A percentile compares a stretch with the other conserved stretches of the same genome.
phyloP scores from a whole-genome alignment of 2,888 invertebrate species.

The Ecliptopera silaceata region DNA sequence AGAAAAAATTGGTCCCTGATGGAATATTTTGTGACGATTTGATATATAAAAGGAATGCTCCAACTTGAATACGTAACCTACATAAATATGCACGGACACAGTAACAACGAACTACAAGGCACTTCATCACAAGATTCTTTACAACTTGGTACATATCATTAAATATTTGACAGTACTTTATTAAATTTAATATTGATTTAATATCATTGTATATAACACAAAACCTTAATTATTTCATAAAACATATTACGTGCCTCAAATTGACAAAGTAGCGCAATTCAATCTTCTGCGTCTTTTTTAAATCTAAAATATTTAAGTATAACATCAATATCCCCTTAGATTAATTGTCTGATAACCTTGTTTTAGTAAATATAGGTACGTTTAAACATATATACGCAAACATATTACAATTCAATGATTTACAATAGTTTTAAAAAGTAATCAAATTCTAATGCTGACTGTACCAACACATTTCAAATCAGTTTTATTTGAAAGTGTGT shows the following conservation, averaged over 20 bases:
- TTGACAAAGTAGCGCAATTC: background rate
- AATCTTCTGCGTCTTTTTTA: background rate
- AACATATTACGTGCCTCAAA: background rate
- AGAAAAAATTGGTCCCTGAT: constrained; percentile 32
- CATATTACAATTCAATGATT: too few species aligned
- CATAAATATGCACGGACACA: constrained; percentile 11
- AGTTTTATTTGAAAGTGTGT: too few species aligned
- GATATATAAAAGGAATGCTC: constrained; percentile 31
- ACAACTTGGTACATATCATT: background rate
- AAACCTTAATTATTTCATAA: background rate
- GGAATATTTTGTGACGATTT: constrained; percentile 37
- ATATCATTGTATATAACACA: background rate
- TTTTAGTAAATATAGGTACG: background rate
- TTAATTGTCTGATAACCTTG: background rate
- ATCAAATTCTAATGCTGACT: too few species aligned
- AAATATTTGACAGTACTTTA: background rate
- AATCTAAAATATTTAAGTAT: too few species aligned
- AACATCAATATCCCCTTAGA: background rate
- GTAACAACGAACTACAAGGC: constrained; percentile 8
- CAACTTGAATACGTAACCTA: constrained; percentile 23
- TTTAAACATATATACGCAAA: background rate
- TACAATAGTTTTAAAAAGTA: too few species aligned
- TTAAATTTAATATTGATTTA: background rate
- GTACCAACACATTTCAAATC: too few species aligned
- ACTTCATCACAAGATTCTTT: background rate